Evolutionary conservation across 1,140 invertebrate genomes (phyloP), one percentile per base, ranked within the genome.

Genomic region (Phortica variegata): DNA sequence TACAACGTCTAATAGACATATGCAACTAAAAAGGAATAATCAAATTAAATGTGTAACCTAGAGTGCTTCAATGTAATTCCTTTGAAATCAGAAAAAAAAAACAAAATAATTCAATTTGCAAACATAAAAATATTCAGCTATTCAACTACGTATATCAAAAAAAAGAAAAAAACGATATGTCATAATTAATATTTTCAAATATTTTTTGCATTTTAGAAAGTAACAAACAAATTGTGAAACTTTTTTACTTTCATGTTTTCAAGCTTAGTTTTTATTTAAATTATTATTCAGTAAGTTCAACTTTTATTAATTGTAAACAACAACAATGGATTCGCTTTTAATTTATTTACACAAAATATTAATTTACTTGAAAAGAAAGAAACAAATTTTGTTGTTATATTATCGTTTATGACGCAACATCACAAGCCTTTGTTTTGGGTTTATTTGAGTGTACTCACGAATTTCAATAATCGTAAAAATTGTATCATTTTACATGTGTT

Each of bases 21-120:
- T 70, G 54, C 53, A 65, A 41, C 54, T 32, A 31, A 20, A 47
- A 66, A 62, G 48, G 54, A 58, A 47, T 71, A 71, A 65, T 60
- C 54, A 53, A 56, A 47, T 60, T 54, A 50, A 18, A 71, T n/a
- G n/a, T 71, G 60, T 66, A 71, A 60, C 51, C 53, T 59, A 62
- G 56, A 49, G 42, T 60, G 52, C 60, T 52, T 62, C 55, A 54
- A 57, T 58, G 56, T 54, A 65, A 69, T 49, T 47, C 53, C 56
- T 51, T 46, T 23, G 33, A 50, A 38, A 10, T 8, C 8, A 16
- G 5, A 3, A 10, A 38, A 19, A 38, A 16, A 38, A 17, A 38
- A 15, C 4, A 17, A 7, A 18, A 20, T 42, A 21, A 52, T 47
- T 46, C 42, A 52, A 49, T 40, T 41, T 57, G 37, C 44, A 53